Evolutionary conservation across 2,113 vertebrate genomes (phyloP).

Genomic region (Equus przewalskii): DNA sequence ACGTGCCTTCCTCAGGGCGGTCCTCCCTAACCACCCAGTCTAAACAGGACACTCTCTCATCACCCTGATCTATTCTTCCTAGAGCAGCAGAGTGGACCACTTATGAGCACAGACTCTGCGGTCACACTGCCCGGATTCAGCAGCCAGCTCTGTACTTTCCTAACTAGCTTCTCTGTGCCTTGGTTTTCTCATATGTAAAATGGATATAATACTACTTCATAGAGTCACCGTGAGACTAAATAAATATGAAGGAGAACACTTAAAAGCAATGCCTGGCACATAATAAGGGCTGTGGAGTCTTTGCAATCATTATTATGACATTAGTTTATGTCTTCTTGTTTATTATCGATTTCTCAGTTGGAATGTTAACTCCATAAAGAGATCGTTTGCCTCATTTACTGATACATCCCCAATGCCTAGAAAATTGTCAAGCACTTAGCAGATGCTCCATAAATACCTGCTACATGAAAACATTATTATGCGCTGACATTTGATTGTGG

Average conservation of each 20-base stretch:
- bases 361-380: background rate
- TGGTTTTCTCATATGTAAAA: background rate
- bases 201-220: background rate
- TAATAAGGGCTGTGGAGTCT: background rate
- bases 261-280: background rate
- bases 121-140: background rate
- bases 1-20: background rate
- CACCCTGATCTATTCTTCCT: background rate
- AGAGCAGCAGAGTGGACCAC: background rate
- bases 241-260: background rate
- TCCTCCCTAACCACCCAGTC: background rate
- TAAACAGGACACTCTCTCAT: background rate
- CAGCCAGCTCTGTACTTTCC: background rate
- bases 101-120: background rate
- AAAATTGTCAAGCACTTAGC: background rate
- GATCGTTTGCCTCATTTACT: background rate
- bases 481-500: background rate
- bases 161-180: background rate
- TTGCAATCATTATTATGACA: background rate
- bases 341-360: background rate
- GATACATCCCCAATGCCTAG: background rate
- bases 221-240: background rate
- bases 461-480: background rate
- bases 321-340: background rate
- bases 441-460: background rate